Evolutionary conservation across 2,113 vertebrate species (phyloP).

Genomic region (Octodon degus): DNA sequence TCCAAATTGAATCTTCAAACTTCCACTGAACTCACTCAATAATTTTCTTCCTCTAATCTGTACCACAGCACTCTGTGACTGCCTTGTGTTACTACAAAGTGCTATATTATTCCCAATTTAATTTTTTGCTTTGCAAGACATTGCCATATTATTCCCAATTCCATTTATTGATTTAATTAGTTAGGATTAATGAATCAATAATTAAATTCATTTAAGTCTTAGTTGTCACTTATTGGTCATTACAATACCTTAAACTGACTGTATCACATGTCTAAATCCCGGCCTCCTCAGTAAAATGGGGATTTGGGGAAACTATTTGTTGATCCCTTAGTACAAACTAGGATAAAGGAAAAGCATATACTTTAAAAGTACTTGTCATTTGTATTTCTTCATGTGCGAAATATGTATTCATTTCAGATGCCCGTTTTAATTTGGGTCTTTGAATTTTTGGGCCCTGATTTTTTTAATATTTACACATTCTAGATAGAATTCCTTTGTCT

Average conservation of each 20-base stretch:
- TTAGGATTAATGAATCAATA: not conserved
- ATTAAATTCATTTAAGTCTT: not conserved
- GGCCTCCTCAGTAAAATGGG: not conserved
- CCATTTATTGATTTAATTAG: not conserved
- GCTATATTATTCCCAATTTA: not conserved
- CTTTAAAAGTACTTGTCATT: not conserved
- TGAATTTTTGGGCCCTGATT: too few relatives aligned
- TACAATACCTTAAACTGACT: not conserved
- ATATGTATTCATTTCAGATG: too few relatives aligned
- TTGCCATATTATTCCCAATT: not conserved
- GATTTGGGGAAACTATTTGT: not conserved
- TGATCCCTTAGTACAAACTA: not conserved
- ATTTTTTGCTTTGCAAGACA: not conserved
- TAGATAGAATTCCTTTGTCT: too few relatives aligned
- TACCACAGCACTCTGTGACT: not conserved
- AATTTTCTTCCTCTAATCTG: not conserved
- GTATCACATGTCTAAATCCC: not conserved
- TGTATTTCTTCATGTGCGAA: too few relatives aligned
- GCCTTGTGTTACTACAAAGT: not conserved
- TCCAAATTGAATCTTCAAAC: not conserved
- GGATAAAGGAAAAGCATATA: not conserved
- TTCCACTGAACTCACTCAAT: not conserved
- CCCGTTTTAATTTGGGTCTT: too few relatives aligned
- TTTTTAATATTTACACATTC: too few relatives aligned
- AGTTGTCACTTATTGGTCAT: not conserved